Evolutionary conservation across 2,797 vertebrate species (phyloP).

Genomic region (Hybognathus amarus): DNA sequence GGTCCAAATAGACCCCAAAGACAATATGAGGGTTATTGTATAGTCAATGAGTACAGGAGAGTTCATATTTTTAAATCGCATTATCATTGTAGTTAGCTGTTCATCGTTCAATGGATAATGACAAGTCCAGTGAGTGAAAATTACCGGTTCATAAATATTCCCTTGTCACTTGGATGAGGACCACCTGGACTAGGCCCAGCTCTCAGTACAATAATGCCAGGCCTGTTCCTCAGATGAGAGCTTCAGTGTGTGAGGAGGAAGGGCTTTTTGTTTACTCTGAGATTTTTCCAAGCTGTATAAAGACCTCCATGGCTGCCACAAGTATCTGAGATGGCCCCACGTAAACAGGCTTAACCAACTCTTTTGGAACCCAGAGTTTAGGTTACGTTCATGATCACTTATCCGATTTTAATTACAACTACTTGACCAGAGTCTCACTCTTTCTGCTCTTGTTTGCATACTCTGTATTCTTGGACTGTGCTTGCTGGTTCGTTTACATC

Average conservation of each 20-base stretch:
- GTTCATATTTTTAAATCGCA: neutral
- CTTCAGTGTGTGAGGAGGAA: neutral
- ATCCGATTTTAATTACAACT: conserved; percentile 33
- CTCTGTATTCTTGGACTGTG: neutral
- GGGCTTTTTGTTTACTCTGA: conserved; percentile 19
- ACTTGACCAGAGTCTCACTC: neutral
- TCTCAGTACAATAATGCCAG: conserved; percentile 10
- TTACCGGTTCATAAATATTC: conserved; percentile 43
- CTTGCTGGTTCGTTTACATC: neutral
- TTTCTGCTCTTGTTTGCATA: conserved; percentile 3
- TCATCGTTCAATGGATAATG: conserved; percentile 1
- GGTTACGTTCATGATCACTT: conserved; percentile 7
- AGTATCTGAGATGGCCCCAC: conserved; percentile 6
- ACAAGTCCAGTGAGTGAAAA: conserved; percentile 22
- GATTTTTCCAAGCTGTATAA: conserved; percentile 32
- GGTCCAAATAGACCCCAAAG: too few relatives aligned
- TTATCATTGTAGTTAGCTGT: neutral
- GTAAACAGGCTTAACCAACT: conserved; percentile 6
- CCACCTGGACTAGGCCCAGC: conserved; percentile 32
- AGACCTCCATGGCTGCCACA: conserved; percentile 27
- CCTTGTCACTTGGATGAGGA: conserved; percentile 30
- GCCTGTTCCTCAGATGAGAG: conserved; percentile 16
- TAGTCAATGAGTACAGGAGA: neutral
- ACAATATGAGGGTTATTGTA: neutral
- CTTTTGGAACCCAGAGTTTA: conserved; percentile 1